Evolutionary conservation across 2,888 invertebrate genomes (phyloP).

Genomic region (Psylliodes chrysocephalus): DNA sequence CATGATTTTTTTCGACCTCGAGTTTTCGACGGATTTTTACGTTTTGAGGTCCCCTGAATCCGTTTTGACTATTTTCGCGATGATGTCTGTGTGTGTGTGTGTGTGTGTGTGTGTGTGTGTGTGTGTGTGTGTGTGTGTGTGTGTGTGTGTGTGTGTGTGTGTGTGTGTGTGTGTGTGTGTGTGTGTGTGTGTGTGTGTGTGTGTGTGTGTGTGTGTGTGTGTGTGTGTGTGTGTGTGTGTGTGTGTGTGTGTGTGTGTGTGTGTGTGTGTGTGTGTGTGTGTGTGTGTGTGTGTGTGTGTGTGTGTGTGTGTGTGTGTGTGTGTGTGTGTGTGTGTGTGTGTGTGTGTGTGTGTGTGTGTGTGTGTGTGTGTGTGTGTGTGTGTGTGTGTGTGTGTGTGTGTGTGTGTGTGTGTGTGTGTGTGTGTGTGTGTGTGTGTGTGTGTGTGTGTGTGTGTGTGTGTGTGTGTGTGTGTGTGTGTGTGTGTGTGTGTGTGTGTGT

Average conservation of each 20-base stretch:
- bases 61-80: too few species aligned
- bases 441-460: constrained; percentile 22
- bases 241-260: constrained; percentile 24
- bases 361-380: constrained; percentile 23
- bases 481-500: constrained; percentile 23
- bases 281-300: constrained; percentile 23
- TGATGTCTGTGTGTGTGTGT: too few species aligned
- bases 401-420: constrained; percentile 23
- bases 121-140: too few species aligned
- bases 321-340: constrained; percentile 22
- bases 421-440: constrained; percentile 22
- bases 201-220: constrained; percentile 20
- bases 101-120: too few species aligned
- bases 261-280: constrained; percentile 24
- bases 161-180: too few species aligned
- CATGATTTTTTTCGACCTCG: too few species aligned
- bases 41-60: too few species aligned
- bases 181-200: too few species aligned
- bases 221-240: constrained; percentile 24
- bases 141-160: too few species aligned
- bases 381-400: constrained; percentile 23
- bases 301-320: constrained; percentile 21
- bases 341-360: constrained; percentile 21
- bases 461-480: constrained; percentile 20
- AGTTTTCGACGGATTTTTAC: too few species aligned